Base-by-base conservation (phyloP, 1,140 invertebrate genomes). In the Diorhabda sublineata region DNA sequence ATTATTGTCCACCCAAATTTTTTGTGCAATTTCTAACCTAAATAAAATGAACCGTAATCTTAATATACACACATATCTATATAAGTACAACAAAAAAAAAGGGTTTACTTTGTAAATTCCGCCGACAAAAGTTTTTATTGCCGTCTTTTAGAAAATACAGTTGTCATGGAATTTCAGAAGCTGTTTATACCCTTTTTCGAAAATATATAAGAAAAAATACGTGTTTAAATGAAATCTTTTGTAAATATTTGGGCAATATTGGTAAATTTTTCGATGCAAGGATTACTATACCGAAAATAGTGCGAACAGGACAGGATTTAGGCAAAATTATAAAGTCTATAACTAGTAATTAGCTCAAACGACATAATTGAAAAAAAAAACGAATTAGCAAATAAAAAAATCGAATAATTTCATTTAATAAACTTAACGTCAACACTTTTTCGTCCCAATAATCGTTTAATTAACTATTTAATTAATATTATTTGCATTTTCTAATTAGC, bases 181-280 rank as follows among this genome's bases (percentile, higher is more conserved):
- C 47, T 52, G n/a, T 26, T 26, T 26, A 26, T 26, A 26, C 26
- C 26, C 26, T 26, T 26, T 26, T 26, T 26, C 26, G 26, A 26
- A 26, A 26, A 26, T 8, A 52, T 52, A 2, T 52, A 52, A 52
- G 47, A 26, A 26, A 26, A 26, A 26, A 8, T 52, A n/a, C 47
- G n/a, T 4, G 47, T 52, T 52, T 52, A 52, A 26, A 26, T 52
- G n/a, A 52, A 52, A 52, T 8, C 47, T n/a, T 8, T 52, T 52
- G 47, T 52, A 52, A 52, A 52, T 52, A 52, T 52, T 52, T 52
- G 47, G 47, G 47, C n/a, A 52, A 52, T 52, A 52, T 52, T 52
- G 2, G 47, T 6, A 6, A 52, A 52, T 52, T 26, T n/a, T 52
- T 52, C 47, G n/a, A 52, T 3, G n/a, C 47, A 52, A 8, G 47